Evolutionary conservation across 1,140 invertebrate species (phyloP), one percentile per base, ranked within the genome.

Genomic region (Lethocerus indicus): DNA sequence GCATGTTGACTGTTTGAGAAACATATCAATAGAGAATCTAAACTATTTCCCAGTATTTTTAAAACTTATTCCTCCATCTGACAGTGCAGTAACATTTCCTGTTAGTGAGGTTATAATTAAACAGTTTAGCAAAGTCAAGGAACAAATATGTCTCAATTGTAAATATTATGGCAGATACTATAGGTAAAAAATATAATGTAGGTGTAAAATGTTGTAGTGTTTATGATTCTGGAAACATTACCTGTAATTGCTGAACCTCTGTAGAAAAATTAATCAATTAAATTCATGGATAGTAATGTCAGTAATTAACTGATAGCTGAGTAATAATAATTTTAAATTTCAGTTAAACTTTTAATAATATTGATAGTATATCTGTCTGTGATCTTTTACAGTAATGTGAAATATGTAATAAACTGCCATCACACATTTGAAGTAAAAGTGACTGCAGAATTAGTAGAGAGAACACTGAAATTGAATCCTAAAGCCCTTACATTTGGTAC

Each of bases 361-460:
- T 62, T 7, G 55, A 57, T 32, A 32, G n/a, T n/a, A 9, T 9
- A 32, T 32, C 9, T 32, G 29, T 9, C 12, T 20, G 1, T 23
- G 4, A 21, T 26, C 35, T 32, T 49, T 49, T 49, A 13, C 49
- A 54, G 53, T 20, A 51, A 45, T 25, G 36, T 54, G 14, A 35
- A 41, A 54, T 63, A 62, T 29, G 49, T 61, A 6, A 59, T 64
- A 7, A 64, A 64, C 20, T 56, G 59, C 4, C 57, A 58, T 50
- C 58, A 63, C 26, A 56, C 50, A 1, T 61, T 57, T 46, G 55
- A 62, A 13, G 45, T 63, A 26, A 52, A 42, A 7, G 47, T 63
- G 1, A 54, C 55, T n/a, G 59, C 59, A 1, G 54, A 58, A 4
- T 45, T 63, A 2, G 54, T 62, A 39, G 50, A 44, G 1, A 61